Percentiles rank a stretch among this genome's conserved stretches.
Conservation (phyloP, 2,797 vertebrate species). For the Oryzias dopingdopingensis region DNA sequence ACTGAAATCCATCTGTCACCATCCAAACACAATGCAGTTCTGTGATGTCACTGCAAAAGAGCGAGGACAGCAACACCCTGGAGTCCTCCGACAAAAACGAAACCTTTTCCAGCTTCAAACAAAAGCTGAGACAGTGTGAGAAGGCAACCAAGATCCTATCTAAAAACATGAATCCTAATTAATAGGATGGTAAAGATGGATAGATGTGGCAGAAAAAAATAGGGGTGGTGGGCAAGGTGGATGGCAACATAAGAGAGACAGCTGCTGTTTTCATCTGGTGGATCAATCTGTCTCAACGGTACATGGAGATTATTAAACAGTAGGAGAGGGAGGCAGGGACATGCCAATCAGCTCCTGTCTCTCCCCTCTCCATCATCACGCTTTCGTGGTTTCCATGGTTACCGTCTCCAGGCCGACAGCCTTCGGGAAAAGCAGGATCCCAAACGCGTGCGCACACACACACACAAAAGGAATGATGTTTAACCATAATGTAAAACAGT, state of each 20-base stretch:
- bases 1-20: too few relatives aligned
- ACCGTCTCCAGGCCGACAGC: constrained; percentile 49
- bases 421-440: constrained; percentile 21
- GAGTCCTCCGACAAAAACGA: too few relatives aligned
- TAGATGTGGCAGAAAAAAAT: neutral
- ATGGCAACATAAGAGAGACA: constrained; percentile 8
- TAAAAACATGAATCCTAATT: too few relatives aligned
- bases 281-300: constrained; percentile 90
- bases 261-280: constrained; percentile 81
- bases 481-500: neutral
- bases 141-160: too few relatives aligned
- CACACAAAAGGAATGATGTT: neutral
- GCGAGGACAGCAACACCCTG: too few relatives aligned
- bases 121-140: too few relatives aligned
- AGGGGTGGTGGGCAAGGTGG: neutral
- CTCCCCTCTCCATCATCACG: constrained; percentile 79
- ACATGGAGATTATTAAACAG: constrained; percentile 98
- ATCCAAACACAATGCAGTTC: too few relatives aligned
- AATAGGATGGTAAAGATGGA: neutral
- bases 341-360: constrained; percentile 46
- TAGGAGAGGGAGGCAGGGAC: constrained; percentile 50
- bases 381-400: constrained; percentile 61
- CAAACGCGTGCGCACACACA: neutral
- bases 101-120: too few relatives aligned
- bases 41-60: too few relatives aligned